A percentile compares a stretch with the other conserved stretches of the same genome.
Evolutionary conservation across 1,140 invertebrate species (phyloP).

Genomic region (Scaptodrosophila lebanonensis): DNA sequence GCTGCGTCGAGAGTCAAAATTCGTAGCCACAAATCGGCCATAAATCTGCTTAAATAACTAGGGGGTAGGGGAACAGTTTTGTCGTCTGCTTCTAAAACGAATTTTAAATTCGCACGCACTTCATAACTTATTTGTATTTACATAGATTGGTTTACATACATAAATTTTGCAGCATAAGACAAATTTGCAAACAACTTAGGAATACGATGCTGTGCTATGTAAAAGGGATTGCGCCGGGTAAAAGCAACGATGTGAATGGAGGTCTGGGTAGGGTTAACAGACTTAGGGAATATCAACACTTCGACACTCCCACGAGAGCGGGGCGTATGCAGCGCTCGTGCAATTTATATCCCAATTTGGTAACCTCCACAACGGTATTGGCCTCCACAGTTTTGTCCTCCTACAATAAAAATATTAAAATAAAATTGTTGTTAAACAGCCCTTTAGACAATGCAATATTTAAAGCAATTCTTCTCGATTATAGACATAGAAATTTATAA

Average conservation of each 20-base stretch:
- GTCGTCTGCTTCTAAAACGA: constrained; percentile 8
- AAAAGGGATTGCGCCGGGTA: constrained; percentile 83
- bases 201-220: constrained; percentile 46
- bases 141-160: constrained; percentile 43
- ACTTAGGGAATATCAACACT: constrained; percentile 71
- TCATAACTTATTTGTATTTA: constrained; percentile 44
- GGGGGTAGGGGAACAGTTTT: constrained; percentile 4
- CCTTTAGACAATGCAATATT: too few relatives aligned
- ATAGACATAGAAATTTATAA: too few relatives aligned
- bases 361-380: constrained; percentile 93
- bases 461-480: too few relatives aligned
- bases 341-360: constrained; percentile 96
- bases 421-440: neutral
- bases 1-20: constrained; percentile 35
- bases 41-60: constrained; percentile 47
- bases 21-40: constrained; percentile 27
- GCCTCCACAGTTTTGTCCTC: constrained; percentile 87
- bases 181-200: constrained; percentile 55
- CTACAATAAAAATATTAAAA: constrained; percentile 79
- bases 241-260: constrained; percentile 82
- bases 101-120: constrained; percentile 42
- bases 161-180: constrained; percentile 55
- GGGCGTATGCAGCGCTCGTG: constrained; percentile 95
- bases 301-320: constrained; percentile 96
- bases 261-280: neutral